Evolutionary conservation across 2,797 vertebrate genomes (phyloP), one percentile per base, ranked within the genome.

Genomic region (Myotis daubentonii): DNA sequence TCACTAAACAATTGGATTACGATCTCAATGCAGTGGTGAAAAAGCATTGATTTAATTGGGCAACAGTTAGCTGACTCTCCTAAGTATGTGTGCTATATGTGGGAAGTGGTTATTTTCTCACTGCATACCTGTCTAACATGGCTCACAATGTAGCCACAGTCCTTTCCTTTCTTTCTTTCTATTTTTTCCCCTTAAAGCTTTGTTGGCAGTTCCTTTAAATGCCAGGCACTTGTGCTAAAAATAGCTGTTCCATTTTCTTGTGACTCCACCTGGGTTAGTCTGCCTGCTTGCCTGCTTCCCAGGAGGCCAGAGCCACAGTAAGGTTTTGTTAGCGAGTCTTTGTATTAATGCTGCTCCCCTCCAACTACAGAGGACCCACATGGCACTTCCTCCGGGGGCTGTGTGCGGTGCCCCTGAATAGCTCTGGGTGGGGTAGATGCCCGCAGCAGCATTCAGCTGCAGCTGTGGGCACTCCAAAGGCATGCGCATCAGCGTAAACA

Each of bases 181-280:
- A n/a, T n/a, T 22, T 2, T 5, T 5, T 8, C 28, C 20, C 17
- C 2, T 70, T 47, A 36, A n/a, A 49, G 47, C 70, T 92, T 93
- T 89, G 74, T 91, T 87, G 74, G 90, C 78, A 75, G 87, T 25
- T 93, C 84, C 84, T 87, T 95, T 92, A 84, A 95, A 91, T 91
- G 89, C 38, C 80, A 94, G 84, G 55, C 80, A 78, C 66, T 87
- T 94, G 87, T 82, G 87, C 94, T 96, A 95, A 97, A 97, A 96
- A 96, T 96, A 97, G 74, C 92, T 57, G 41, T 78, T 89, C 93
- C 87, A 90, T 95, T 96, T 97, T 93, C 92, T 79, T 9, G 5
- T 8, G 62, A 60, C 53, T 92, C 87, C 89, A 85, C 90, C 68
- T 68, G 71, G 79, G 79, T 89, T 72, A 72, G 89, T 38, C 60